Conservation (phyloP, 2,888 invertebrate species). For the Drosophila anomalata region DNA sequence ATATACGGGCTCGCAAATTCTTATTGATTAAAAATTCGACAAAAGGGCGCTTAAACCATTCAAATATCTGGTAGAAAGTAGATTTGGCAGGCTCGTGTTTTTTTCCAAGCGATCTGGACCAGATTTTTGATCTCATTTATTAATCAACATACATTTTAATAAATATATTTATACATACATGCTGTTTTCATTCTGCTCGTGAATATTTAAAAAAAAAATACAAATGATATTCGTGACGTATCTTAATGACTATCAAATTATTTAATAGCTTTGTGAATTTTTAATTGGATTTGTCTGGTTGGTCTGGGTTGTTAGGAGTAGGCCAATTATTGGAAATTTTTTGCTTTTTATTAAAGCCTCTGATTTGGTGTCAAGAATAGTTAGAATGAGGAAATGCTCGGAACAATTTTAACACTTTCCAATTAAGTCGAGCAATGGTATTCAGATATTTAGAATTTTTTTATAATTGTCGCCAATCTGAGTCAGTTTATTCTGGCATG, state of each 20-base stretch:
- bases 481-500: slow-evolving; percentile 25
- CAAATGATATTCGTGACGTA: slow-evolving; percentile 28
- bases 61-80: slow-evolving; percentile 11
- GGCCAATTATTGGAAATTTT: not conserved
- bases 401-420: slow-evolving; percentile 4
- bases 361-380: slow-evolving; percentile 6
- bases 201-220: slow-evolving; percentile 8
- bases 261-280: slow-evolving; percentile 31
- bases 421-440: slow-evolving; percentile 12
- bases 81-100: slow-evolving; percentile 15
- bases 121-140: slow-evolving; percentile 2
- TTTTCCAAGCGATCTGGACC: slow-evolving; percentile 5
- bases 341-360: not conserved
- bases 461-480: slow-evolving; percentile 30
- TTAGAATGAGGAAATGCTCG: slow-evolving; percentile 12
- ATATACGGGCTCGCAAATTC: slow-evolving; percentile 51
- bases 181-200: slow-evolving; percentile 1
- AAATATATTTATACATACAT: not conserved
- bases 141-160: slow-evolving; percentile 15
- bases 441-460: slow-evolving; percentile 14
- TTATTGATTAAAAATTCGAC: not conserved
- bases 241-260: slow-evolving; percentile 34
- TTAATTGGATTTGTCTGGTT: slow-evolving; percentile 10
- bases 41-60: slow-evolving; percentile 1
- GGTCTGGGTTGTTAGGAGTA: not conserved